Evolutionary conservation across 2,888 invertebrate genomes (phyloP).

Genomic region (Lithosia quadra): DNA sequence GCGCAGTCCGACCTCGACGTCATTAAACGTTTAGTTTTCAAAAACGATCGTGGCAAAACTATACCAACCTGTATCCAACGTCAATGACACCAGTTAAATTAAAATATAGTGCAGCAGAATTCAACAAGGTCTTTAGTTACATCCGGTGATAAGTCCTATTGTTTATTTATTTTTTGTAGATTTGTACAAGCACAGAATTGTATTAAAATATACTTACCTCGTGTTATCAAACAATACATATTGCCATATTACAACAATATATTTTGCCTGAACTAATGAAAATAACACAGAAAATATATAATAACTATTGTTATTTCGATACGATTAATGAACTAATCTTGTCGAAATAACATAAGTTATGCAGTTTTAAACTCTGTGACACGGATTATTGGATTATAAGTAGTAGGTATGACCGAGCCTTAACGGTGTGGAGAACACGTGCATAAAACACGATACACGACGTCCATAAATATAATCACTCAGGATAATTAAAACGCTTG

Average conservation of each 20-base stretch:
- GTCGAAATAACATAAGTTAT: background rate
- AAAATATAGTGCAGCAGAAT: background rate
- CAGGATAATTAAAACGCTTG: constrained; percentile 62
- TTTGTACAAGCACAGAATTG: too few species aligned
- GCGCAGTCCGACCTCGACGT: background rate
- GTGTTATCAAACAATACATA: too few species aligned
- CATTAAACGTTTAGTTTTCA: background rate
- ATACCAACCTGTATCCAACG: background rate
- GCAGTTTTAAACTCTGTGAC: background rate
- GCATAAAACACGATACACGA: constrained; percentile 63
- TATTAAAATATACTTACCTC: too few species aligned
- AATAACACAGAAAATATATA: too few species aligned
- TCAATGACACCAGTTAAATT: background rate
- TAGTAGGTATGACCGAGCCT: constrained; percentile 34
- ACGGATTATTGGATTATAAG: background rate
- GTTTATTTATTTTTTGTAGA: too few species aligned
- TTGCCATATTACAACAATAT: too few species aligned
- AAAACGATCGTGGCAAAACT: background rate
- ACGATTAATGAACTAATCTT: too few species aligned
- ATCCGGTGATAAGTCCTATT: too few species aligned
- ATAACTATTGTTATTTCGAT: too few species aligned
- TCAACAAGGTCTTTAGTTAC: background rate
- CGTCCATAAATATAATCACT: constrained; percentile 59
- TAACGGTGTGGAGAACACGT: constrained; percentile 62
- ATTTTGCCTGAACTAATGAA: too few species aligned